Base-by-base conservation (phyloP, 2,888 invertebrate species). In the Brachylomia viminalis region DNA sequence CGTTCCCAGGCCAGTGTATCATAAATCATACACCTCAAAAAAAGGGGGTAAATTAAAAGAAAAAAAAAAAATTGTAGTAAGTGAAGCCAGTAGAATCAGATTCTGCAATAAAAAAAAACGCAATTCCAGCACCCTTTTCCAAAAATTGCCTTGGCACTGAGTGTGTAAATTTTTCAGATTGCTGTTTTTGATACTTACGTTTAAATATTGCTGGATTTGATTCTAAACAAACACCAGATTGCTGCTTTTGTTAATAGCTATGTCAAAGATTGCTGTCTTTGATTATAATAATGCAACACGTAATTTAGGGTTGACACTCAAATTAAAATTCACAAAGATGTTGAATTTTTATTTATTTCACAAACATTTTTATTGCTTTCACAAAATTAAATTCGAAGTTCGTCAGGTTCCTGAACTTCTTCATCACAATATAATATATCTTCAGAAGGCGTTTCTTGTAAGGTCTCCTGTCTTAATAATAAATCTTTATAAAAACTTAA, bases 401-500 rank as follows among this genome's bases (percentile, higher is more conserved):
- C 77, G 45, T 71, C 42, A 73, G 73, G 59, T 70, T 77, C 77
- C 66, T 66, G 70, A 49, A 80, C 66, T 74, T 47, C 67, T 74
- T 80, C 68, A 80, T 77, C 71, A 74, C 77, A 74, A 58, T 80
- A 80, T 67, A 33, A 80, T 67, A 33, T 72, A 56, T 77, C 64
- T 70, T 77, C 74, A 30, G 68, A 54, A 70, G 54, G 45, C 54
- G 62, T 68, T 80, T 66, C 30, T 30, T 66, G 20, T 66, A 66
- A 49, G 49, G 65, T 2, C 47, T 49, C 30, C 47, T 66, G 80
- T 65, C 58, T 73, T 59, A 62, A 38, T 66, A 77, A 73, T 61
- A 66, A 77, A 59, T 77, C 72, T 77, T 72, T 79, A 73, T 80
- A 80, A 80, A 80, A 80, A 72, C 69, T 75, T 67, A 76, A 79